phyloP scores from a whole-genome alignment of 2,113 vertebrate genomes.

The Lagopus muta region DNA sequence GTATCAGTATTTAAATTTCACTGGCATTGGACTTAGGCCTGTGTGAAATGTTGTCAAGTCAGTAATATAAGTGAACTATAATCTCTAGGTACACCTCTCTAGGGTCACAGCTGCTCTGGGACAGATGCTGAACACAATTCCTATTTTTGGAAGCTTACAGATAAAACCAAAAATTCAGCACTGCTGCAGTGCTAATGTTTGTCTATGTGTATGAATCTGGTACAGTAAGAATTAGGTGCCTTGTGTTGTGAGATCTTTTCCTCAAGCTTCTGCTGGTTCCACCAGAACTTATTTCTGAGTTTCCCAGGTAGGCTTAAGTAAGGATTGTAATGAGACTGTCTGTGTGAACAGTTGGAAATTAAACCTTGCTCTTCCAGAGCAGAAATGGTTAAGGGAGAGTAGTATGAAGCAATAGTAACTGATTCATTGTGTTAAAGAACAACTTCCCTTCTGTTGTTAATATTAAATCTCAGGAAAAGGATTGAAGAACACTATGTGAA shows the following conservation, averaged over 20 bases:
- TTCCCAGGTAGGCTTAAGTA: background rate
- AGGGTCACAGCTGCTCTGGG: background rate
- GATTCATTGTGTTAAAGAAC: conserved; percentile 24
- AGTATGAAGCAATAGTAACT: background rate
- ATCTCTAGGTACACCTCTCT: too few relatives aligned
- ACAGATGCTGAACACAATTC: background rate
- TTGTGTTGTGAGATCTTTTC: background rate
- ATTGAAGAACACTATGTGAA: background rate
- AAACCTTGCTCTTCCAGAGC: background rate
- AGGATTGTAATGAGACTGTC: background rate
- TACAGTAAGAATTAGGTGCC: background rate
- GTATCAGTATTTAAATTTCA: too few relatives aligned
- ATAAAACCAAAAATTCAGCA: background rate
- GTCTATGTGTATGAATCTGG: rapidly evolving
- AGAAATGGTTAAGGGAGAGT: background rate
- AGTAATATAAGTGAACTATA: too few relatives aligned
- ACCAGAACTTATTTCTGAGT: background rate
- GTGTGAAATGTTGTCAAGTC: too few relatives aligned
- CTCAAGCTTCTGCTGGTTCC: background rate
- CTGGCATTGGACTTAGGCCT: too few relatives aligned
- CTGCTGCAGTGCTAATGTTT: background rate
- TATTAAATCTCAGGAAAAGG: conserved; percentile 26
- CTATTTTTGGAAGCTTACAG: background rate
- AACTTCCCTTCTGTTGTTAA: conserved; percentile 40
- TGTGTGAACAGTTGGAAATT: background rate